These are phyloP conservation scores for Protodeltote pygarga DNA, from an alignment of 2,888 invertebrate genomes.

Conservation along the genomic window DNA sequence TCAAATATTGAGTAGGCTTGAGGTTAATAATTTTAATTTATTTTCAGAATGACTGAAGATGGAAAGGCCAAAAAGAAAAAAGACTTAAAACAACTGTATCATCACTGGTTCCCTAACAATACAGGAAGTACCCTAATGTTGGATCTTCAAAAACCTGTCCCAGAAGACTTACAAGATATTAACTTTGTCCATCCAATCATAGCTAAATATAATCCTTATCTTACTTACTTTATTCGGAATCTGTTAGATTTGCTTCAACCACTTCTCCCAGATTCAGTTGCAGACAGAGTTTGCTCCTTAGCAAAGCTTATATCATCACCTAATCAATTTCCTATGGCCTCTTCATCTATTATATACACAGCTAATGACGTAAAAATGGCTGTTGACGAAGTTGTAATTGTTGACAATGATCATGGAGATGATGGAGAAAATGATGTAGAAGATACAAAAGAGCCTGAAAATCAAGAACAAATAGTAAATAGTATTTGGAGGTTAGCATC, in stretches of 20 bases:
- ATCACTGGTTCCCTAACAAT: conserved; percentile 77
- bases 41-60: conserved; percentile 61
- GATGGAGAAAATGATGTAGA: conserved; percentile 12
- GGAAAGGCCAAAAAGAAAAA: conserved; percentile 59
- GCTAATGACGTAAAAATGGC: conserved; percentile 70
- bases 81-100: conserved; percentile 67
- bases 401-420: conserved; percentile 33
- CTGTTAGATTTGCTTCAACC: conserved; percentile 70
- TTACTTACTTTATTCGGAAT: conserved; percentile 70
- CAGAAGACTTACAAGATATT: conserved; percentile 67
- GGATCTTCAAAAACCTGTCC: conserved; percentile 70
- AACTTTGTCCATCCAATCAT: conserved; percentile 73
- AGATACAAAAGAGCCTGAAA: conserved; percentile 14
- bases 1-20: too few relatives aligned
- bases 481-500: conserved; percentile 73
- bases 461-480: conserved; percentile 28
- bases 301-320: conserved; percentile 72
- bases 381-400: conserved; percentile 36
- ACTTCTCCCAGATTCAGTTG: conserved; percentile 58
- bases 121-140: conserved; percentile 63
- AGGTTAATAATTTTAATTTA: background rate
- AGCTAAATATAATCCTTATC: conserved; percentile 72
- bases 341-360: conserved; percentile 73
- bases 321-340: conserved; percentile 53
- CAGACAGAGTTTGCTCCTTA: conserved; percentile 64